phyloP scores from a whole-genome alignment of 2,797 vertebrate genomes.

The Acanthurus lineatus region DNA sequence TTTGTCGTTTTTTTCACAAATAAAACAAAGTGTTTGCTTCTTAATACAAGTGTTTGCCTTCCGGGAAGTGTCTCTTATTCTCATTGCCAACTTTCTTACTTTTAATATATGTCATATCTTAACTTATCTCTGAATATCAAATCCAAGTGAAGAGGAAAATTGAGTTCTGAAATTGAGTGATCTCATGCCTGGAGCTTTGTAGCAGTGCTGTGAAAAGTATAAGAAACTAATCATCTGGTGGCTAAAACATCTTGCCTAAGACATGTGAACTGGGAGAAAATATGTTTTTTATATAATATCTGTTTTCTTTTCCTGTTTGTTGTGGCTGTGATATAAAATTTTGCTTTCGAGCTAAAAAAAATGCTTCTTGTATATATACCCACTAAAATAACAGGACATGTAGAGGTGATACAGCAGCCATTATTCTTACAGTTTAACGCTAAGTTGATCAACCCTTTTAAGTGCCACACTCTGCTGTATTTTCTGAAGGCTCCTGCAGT shows the following conservation, averaged over 20 bases:
- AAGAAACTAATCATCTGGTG: not conserved
- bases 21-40: no score
- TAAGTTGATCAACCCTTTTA: slow-evolving; percentile 34
- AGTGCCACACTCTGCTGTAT: slow-evolving; percentile 29
- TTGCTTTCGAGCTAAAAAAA: not conserved
- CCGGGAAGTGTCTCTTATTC: not conserved
- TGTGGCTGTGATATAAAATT: not conserved
- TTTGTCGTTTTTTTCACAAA: no score
- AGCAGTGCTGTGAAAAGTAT: not conserved
- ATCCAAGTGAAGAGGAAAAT: not conserved
- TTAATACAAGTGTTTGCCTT: no score
- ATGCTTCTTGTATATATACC: not conserved
- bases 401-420: slow-evolving; percentile 26
- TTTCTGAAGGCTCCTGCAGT: slow-evolving; percentile 28
- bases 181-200: not conserved
- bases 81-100: not conserved
- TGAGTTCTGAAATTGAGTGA: not conserved
- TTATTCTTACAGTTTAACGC: slow-evolving; percentile 28
- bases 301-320: not conserved
- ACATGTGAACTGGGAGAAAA: not conserved
- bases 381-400: slow-evolving; percentile 12
- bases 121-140: not conserved
- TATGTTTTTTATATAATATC: not conserved
- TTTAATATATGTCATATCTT: not conserved
- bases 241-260: not conserved